Percentiles rank a stretch among this genome's conserved stretches.
Evolutionary conservation across 2,888 invertebrate species (phyloP).

Genomic region (Drosophila histrio): DNA sequence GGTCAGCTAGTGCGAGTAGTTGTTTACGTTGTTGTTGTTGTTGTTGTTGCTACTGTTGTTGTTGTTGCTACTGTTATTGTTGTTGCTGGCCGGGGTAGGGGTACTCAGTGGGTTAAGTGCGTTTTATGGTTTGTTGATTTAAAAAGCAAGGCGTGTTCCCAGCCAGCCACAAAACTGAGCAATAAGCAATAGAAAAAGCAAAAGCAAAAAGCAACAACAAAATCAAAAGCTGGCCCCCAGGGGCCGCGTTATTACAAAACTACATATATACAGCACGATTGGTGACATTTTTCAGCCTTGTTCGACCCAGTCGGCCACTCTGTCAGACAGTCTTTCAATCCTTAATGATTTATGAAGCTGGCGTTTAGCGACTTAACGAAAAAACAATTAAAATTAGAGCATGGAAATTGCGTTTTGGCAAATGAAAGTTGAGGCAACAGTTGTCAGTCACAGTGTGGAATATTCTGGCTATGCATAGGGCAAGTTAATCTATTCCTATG

Average conservation of each 20-base stretch:
- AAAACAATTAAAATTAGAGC: slow-evolving; percentile 20
- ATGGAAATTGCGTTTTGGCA: slow-evolving; percentile 41
- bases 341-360: slow-evolving; percentile 62
- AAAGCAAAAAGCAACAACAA: slow-evolving; percentile 3
- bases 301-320: slow-evolving; percentile 21
- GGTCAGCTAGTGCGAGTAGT: slow-evolving; percentile 53
- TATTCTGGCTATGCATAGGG: background rate
- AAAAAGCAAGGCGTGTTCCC: slow-evolving; percentile 28
- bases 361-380: too few relatives aligned
- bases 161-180: slow-evolving; percentile 2
- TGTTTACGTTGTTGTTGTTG: background rate
- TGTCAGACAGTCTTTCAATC: slow-evolving; percentile 27
- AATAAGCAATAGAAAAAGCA: background rate
- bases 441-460: background rate
- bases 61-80: background rate
- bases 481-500: background rate
- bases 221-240: slow-evolving; percentile 7
- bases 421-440: slow-evolving; percentile 6
- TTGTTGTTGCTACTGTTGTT: background rate
- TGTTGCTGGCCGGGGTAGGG: background rate
- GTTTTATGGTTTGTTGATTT: slow-evolving; percentile 68
- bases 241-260: slow-evolving; percentile 39
- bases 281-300: slow-evolving; percentile 50
- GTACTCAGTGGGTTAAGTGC: slow-evolving; percentile 64
- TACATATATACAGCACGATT: slow-evolving; percentile 21